Conservation (phyloP, 2,888 invertebrate species). For the Unio delphinus region DNA sequence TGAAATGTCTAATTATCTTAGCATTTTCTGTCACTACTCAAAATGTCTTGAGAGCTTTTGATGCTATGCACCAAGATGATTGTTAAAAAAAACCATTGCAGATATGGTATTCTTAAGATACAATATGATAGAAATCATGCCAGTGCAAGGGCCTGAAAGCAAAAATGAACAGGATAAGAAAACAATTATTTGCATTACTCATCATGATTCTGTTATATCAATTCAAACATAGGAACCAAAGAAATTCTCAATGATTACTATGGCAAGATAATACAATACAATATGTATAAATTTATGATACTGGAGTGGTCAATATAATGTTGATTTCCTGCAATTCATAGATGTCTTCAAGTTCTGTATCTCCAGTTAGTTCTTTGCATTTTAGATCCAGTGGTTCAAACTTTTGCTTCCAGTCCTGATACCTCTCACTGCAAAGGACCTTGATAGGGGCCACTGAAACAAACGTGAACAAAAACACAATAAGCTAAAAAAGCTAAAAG, state of each 20-base stretch:
- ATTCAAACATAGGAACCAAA: background rate
- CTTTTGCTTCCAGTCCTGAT: slow-evolving; percentile 82
- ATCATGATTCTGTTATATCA: too few species aligned
- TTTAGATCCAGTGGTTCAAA: slow-evolving; percentile 78
- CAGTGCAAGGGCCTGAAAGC: too few species aligned
- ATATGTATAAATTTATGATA: slow-evolving; percentile 65
- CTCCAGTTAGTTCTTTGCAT: slow-evolving; percentile 84
- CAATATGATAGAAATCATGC: too few species aligned
- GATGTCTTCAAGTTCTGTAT: slow-evolving; percentile 79
- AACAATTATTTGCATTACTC: too few species aligned
- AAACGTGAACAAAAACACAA: background rate
- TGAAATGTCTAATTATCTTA: too few species aligned
- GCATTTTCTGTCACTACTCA: too few species aligned
- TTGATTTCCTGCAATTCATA: slow-evolving; percentile 73
- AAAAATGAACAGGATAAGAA: too few species aligned
- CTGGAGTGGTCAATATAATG: slow-evolving; percentile 83
- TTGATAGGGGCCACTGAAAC: slow-evolving; percentile 84
- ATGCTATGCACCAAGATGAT: too few species aligned
- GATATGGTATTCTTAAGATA: too few species aligned
- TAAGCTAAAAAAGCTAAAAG: too few species aligned
- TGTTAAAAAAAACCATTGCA: too few species aligned
- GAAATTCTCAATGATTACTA: background rate
- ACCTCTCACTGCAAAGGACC: slow-evolving; percentile 82
- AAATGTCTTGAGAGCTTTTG: too few species aligned
- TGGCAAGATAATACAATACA: background rate